phyloP scores from a whole-genome alignment of 1,140 invertebrate genomes.

The Oncopeltus fasciatus region DNA sequence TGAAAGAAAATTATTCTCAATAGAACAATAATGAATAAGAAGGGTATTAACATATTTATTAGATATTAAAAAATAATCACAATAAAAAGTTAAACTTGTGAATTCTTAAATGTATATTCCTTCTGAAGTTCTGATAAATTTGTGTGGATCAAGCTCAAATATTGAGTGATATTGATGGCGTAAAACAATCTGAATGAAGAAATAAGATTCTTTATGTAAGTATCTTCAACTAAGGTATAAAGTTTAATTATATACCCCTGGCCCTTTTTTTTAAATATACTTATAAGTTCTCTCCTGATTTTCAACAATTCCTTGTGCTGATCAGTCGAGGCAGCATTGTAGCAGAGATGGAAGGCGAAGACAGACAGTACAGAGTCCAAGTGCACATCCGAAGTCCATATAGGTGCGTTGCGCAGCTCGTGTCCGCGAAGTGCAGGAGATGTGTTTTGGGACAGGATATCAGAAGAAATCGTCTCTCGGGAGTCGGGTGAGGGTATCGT shows the following conservation, averaged over 20 bases:
- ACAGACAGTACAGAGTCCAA: conserved; percentile 3
- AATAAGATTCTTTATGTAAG: not conserved
- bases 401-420: too few relatives aligned
- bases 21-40: too few relatives aligned
- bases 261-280: not conserved
- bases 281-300: not conserved
- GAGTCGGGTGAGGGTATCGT: too few relatives aligned
- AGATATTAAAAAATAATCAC: too few relatives aligned
- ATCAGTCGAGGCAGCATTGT: conserved; percentile 4
- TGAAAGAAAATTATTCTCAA: too few relatives aligned
- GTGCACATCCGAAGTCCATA: not conserved
- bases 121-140: too few relatives aligned
- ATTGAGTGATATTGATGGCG: not conserved
- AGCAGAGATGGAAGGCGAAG: not conserved
- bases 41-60: too few relatives aligned
- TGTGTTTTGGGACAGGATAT: too few relatives aligned
- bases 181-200: not conserved
- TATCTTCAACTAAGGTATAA: not conserved
- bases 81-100: too few relatives aligned
- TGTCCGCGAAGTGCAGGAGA: too few relatives aligned
- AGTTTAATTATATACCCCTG: not conserved
- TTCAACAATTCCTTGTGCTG: not conserved
- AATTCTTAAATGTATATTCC: too few relatives aligned
- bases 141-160: not conserved
- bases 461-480: too few relatives aligned